phyloP scores from a whole-genome alignment of 2,888 invertebrate genomes.

The Chrysodeixis includens region DNA sequence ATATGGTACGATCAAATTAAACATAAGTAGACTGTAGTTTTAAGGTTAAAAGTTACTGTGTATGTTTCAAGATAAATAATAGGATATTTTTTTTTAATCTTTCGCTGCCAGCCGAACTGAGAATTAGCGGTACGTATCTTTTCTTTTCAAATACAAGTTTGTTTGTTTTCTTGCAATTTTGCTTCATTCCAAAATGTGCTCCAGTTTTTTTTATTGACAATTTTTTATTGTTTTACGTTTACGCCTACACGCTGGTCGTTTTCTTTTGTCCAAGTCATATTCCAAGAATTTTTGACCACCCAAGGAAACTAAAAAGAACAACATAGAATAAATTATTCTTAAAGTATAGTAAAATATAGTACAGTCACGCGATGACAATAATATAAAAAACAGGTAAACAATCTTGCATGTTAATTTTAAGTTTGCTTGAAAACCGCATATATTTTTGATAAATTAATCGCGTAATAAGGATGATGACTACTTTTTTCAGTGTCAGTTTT shows the following conservation, averaged over 20 bases:
- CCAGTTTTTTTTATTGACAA: not conserved
- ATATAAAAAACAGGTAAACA: not conserved
- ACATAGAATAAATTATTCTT: not conserved
- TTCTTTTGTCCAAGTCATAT: not conserved
- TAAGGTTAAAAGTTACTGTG: not conserved
- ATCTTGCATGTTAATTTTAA: not conserved
- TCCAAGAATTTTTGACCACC: not conserved
- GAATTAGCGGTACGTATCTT: conserved; percentile 52
- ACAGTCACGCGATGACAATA: not conserved
- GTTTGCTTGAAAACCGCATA: conserved; percentile 6
- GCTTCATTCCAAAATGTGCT: not conserved
- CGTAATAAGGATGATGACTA: too few species aligned
- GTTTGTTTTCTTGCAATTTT: conserved; percentile 15
- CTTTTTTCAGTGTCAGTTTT: too few species aligned
- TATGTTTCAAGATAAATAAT: conserved; percentile 22
- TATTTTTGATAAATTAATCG: too few species aligned
- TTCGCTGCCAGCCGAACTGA: conserved; percentile 54
- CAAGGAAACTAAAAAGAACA: not conserved
- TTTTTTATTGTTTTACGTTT: not conserved
- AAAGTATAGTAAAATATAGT: not conserved
- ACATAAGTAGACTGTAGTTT: conserved; percentile 10
- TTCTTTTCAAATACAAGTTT: conserved; percentile 31
- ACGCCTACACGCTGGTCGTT: not conserved
- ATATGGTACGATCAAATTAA: conserved; percentile 5
- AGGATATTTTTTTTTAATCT: conserved; percentile 51